Conservation (phyloP, 2,797 vertebrate species). For the Poeciliopsis infans region DNA sequence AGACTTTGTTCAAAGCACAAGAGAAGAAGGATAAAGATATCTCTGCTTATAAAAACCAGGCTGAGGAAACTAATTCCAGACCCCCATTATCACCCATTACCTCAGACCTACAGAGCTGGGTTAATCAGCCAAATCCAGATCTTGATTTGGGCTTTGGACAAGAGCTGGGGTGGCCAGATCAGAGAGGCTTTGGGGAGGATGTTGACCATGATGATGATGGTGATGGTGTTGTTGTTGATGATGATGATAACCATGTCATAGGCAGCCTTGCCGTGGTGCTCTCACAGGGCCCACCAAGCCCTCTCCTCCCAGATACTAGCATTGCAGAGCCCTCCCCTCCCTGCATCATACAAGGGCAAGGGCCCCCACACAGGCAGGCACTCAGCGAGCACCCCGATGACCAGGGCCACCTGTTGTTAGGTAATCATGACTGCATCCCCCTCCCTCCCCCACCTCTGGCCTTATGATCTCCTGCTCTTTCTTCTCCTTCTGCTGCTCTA, state of each 20-base stretch:
- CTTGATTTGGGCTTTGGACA: conserved; percentile 69
- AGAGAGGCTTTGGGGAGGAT: conserved; percentile 64
- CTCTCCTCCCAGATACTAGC: conserved; percentile 83
- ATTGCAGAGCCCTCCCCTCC: conserved; percentile 80
- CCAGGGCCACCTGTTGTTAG: conserved; percentile 84
- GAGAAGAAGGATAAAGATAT: conserved; percentile 49
- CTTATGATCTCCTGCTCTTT: conserved; percentile 75
- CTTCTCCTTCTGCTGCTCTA: conserved; percentile 80
- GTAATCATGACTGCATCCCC: conserved; percentile 88
- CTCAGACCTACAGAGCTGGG: conserved; percentile 70
- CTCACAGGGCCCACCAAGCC: conserved; percentile 75
- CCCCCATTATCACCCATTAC: conserved; percentile 56
- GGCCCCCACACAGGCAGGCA: conserved; percentile 82
- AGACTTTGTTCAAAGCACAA: conserved; percentile 49
- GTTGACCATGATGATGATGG: conserved; percentile 65
- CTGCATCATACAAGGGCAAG: conserved; percentile 79
- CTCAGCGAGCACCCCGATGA: conserved; percentile 82
- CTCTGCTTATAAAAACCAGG: conserved; percentile 34
- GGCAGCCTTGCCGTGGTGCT: conserved; percentile 76
- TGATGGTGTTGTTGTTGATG: conserved; percentile 72
- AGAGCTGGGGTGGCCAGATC: conserved; percentile 63
- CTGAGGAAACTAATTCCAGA: conserved; percentile 50
- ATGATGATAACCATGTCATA: conserved; percentile 78
- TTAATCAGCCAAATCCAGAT: conserved; percentile 66
- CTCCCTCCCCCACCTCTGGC: conserved; percentile 53